Conservation (phyloP, 2,113 vertebrate species). For the Semnopithecus entellus region DNA sequence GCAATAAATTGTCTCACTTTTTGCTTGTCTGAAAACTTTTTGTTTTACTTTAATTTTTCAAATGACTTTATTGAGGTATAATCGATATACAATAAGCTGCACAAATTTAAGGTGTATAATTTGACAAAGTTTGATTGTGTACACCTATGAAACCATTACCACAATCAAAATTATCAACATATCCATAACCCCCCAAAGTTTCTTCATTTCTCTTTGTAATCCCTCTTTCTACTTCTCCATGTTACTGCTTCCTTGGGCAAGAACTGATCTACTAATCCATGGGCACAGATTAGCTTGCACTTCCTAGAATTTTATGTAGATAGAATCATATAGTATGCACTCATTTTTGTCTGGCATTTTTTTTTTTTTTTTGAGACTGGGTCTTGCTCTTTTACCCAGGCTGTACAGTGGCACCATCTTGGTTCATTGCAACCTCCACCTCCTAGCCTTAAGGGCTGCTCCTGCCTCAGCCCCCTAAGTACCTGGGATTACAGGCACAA, state of each 20-base stretch:
- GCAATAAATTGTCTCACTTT: neutral
- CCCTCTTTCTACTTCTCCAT: neutral
- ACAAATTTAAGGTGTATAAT: neutral
- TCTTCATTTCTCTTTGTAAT: neutral
- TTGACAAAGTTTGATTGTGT: neutral
- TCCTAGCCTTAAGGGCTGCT: too few species aligned
- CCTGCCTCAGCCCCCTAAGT: too few species aligned
- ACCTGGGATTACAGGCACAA: too few species aligned
- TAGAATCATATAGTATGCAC: neutral
- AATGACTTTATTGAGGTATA: neutral
- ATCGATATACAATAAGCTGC: neutral
- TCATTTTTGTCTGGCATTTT: neutral
- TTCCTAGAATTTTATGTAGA: neutral
- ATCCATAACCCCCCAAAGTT: neutral
- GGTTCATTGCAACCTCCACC: too few species aligned
- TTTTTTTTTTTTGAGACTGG: too few species aligned
- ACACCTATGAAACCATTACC: neutral
- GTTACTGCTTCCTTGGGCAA: neutral
- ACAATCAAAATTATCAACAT: neutral
- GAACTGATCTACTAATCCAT: neutral
- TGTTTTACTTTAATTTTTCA: neutral
- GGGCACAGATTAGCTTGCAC: neutral
- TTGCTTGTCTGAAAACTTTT: neutral
- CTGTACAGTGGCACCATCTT: too few species aligned
- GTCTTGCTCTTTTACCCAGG: too few species aligned